A percentile compares a stretch with the other conserved stretches of the same genome.
These are phyloP conservation scores for Phoxinus dragarum DNA, from an alignment of 2,797 vertebrate species.

Conservation along the genomic window DNA sequence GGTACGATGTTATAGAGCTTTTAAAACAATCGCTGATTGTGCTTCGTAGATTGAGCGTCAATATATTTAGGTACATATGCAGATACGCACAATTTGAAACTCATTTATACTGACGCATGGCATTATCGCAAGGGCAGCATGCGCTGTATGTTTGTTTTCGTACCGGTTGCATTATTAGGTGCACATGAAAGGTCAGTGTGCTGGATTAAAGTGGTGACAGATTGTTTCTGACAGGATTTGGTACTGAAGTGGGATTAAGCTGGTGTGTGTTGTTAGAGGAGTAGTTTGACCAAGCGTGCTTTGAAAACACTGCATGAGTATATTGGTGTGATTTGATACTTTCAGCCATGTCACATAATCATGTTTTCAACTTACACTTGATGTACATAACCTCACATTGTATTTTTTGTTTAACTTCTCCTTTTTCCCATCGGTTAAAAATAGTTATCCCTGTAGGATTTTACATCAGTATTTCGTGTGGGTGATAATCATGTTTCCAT, in stretches of 20 bases:
- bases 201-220: not conserved
- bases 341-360: not conserved
- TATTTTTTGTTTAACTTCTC: not conserved
- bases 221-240: not conserved
- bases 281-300: conserved; percentile 18
- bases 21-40: not conserved
- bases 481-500: not conserved
- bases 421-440: not conserved
- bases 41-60: not conserved
- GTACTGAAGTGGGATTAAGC: not conserved
- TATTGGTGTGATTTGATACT: conserved; percentile 3
- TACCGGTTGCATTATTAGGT: not conserved
- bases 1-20: not conserved
- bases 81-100: not conserved
- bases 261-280: conserved; percentile 21
- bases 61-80: not conserved
- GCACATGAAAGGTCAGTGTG: not conserved
- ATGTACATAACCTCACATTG: not conserved
- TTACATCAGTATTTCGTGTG: not conserved
- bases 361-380: conserved; percentile 6
- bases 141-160: conserved; percentile 14
- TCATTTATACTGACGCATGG: not conserved
- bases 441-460: not conserved
- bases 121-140: not conserved
- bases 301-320: not conserved